These are phyloP conservation scores for Phenganax marumi DNA, from an alignment of 92 coral and sea anemone genomes.

Conservation along the genomic window DNA sequence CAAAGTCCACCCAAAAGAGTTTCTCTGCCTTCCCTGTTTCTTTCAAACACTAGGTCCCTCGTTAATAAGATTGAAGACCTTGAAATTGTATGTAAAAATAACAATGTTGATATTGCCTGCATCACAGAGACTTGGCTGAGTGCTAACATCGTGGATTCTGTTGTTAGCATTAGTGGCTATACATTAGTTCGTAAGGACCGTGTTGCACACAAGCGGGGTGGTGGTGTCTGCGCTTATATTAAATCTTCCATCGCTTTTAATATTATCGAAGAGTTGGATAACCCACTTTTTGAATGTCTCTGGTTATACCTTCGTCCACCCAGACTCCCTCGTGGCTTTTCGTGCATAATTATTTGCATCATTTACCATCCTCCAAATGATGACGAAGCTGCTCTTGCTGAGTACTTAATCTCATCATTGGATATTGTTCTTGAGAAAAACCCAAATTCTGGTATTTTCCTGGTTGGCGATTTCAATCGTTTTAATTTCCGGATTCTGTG, in stretches of 20 bases:
- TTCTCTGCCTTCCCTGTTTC: too few species aligned
- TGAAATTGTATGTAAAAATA: not conserved
- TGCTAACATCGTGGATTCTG: not conserved
- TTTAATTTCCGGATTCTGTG: too few species aligned
- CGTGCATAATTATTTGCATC: too few species aligned
- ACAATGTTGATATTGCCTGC: not conserved
- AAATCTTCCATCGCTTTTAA: not conserved
- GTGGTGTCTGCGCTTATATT: slow-evolving; percentile 6
- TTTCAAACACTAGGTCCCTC: too few species aligned
- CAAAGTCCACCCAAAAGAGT: too few species aligned
- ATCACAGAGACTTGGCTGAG: not conserved
- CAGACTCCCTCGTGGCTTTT: not conserved
- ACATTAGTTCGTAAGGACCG: slow-evolving; percentile 13
- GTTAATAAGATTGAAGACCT: slow-evolving; percentile 11
- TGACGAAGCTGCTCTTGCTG: too few species aligned
- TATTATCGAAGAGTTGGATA: not conserved
- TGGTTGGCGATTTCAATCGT: too few species aligned
- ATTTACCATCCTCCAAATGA: too few species aligned
- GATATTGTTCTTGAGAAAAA: too few species aligned
- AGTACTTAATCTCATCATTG: too few species aligned
- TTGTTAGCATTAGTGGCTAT: too few species aligned
- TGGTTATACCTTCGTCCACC: not conserved
- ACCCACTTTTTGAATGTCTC: not conserved
- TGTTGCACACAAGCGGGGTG: not conserved
- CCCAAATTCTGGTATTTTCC: too few species aligned